These are phyloP conservation scores for Ammospiza nelsoni DNA, from an alignment of 2,113 vertebrate genomes.

Conservation along the genomic window DNA sequence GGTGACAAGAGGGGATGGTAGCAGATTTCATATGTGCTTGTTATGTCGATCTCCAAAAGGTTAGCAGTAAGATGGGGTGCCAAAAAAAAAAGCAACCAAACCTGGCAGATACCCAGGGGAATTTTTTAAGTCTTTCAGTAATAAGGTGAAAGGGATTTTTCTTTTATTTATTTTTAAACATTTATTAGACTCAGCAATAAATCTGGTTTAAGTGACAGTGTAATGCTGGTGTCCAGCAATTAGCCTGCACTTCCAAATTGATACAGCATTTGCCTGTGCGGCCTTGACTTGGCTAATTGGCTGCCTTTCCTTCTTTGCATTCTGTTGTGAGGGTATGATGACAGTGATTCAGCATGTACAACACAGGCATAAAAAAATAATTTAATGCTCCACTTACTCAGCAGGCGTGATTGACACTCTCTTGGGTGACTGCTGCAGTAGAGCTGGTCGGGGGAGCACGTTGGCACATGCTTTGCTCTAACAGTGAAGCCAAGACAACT, in stretches of 20 bases:
- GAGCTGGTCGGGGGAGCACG: not conserved
- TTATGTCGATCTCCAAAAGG: not conserved
- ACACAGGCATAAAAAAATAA: conserved; percentile 46
- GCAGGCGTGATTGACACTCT: conserved; percentile 26
- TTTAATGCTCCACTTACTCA: conserved; percentile 56
- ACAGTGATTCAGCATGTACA: conserved; percentile 60
- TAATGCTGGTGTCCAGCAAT: not conserved
- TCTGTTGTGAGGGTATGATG: conserved; percentile 29
- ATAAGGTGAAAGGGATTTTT: not conserved
- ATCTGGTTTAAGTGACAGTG: not conserved
- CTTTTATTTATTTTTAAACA: not conserved
- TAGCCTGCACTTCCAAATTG: conserved; percentile 31
- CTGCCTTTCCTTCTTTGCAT: conserved; percentile 3
- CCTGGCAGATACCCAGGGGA: not conserved
- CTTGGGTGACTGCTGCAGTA: not conserved
- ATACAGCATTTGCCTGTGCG: not conserved
- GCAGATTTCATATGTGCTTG: not conserved
- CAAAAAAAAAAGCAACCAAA: not conserved
- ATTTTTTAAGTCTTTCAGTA: not conserved
- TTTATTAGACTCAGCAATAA: not conserved
- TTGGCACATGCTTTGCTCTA: not conserved
- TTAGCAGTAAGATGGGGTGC: not conserved
- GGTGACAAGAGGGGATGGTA: not conserved
- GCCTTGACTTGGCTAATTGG: conserved; percentile 44
- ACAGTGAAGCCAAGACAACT: conserved; percentile 20